Evolutionary conservation across 1,140 invertebrate species (phyloP), one percentile per base, ranked within the genome.

Genomic region (Nixonia krombeini): DNA sequence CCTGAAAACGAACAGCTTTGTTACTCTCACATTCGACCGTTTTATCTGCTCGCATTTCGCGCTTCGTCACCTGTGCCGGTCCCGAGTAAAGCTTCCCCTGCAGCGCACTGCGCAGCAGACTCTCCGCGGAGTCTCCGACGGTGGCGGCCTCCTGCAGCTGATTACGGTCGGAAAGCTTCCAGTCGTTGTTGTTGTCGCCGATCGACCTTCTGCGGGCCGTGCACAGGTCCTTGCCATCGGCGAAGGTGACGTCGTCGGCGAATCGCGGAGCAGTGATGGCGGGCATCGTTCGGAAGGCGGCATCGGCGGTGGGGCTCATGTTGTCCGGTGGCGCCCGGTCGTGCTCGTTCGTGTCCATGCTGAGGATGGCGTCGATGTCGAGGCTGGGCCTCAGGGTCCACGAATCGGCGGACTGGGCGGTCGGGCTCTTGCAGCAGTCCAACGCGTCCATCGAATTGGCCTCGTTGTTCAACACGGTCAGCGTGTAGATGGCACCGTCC

Each of bases 161-260:
- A 76, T 92, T 91, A 74, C 91, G 88, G 74, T 92, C 89, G 1
- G 89, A 89, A 45, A 91, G 84, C 70, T 93, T 92, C 91, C 91
- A 92, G 71, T 93, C 91, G 81, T 93, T 92, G 75, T 93, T 93
- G 64, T 92, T 92, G 70, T 92, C 92, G 25, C 85, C 85, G 53
- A 90, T 89, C 47, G 88, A 83, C 66, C 78, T 87, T 70, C 69
- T 86, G 73, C 66, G 38, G 31, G 80, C 50, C 1, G 61, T 56
- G 41, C 80, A 80, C 0, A 79, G 16, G 49, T 92, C 90, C 75
- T 91, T 91, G 59, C 88, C 87, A 55, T 91, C 90, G 65, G 88
- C 87, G 79, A 90, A 92, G 89, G 50, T 91, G 88, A 72, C 91
- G 6, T 84, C 80, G 23, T 73, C 74, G 0, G 72, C 44, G 3